These are phyloP conservation scores for Pardosa pseudoannulata DNA, from an alignment of 2,888 invertebrate genomes.

Conservation along the genomic window DNA sequence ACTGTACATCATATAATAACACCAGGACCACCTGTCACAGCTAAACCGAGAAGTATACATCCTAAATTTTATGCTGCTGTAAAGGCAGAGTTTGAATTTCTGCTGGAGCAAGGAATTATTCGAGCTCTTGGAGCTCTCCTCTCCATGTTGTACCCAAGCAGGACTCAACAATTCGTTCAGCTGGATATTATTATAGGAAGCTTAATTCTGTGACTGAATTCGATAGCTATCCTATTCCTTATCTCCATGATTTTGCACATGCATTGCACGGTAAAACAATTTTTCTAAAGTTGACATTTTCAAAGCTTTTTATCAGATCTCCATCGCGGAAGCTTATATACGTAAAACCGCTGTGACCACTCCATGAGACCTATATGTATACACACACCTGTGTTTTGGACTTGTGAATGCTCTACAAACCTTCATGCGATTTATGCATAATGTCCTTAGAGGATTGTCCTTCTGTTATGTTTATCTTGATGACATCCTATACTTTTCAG, in stretches of 20 bases:
- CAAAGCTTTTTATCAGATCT: constrained; percentile 40
- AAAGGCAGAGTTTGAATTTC: neutral
- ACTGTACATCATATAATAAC: no score
- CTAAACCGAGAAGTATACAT: neutral
- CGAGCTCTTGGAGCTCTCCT: constrained; percentile 37
- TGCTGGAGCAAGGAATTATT: neutral
- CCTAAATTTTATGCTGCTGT: neutral
- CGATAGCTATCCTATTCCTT: constrained; percentile 77
- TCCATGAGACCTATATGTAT: constrained; percentile 77
- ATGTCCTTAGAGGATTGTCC: neutral
- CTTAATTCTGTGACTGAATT: constrained; percentile 76
- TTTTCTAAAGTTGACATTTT: no score
- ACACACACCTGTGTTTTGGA: constrained; percentile 76
- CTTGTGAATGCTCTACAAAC: constrained; percentile 78
- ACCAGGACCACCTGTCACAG: no score
- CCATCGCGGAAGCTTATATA: neutral
- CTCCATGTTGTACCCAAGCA: neutral
- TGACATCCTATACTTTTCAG: constrained; percentile 69
- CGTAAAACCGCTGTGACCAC: constrained; percentile 76
- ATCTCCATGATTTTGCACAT: constrained; percentile 76
- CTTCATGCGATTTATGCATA: constrained; percentile 75
- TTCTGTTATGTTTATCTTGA: constrained; percentile 76
- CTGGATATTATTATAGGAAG: constrained; percentile 77
- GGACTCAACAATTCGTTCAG: constrained; percentile 63
- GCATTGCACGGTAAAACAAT: constrained; percentile 66